Evolutionary conservation across 2,888 invertebrate genomes (phyloP).

Genomic region (Deilephila porcellus): DNA sequence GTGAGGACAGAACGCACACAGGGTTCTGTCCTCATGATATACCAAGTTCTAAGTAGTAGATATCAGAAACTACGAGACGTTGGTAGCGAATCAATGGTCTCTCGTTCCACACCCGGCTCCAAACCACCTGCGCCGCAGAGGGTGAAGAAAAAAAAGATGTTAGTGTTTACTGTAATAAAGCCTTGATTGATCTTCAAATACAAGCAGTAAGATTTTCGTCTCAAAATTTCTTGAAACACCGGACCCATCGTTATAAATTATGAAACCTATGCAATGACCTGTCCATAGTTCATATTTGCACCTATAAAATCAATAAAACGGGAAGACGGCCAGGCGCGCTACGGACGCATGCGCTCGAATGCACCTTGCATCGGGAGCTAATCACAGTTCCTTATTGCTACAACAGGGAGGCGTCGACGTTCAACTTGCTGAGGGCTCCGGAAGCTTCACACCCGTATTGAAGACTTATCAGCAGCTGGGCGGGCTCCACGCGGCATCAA

Average conservation of each 20-base stretch:
- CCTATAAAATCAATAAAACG: slow-evolving; percentile 3
- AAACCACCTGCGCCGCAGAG: no score
- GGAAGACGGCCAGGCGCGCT: not conserved
- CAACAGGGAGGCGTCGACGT: not conserved
- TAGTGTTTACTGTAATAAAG: not conserved
- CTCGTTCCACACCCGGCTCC: no score
- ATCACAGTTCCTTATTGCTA: slow-evolving; percentile 1
- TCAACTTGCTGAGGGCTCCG: not conserved
- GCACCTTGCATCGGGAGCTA: not conserved
- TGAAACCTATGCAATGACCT: not conserved
- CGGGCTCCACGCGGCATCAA: not conserved
- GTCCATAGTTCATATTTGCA: not conserved
- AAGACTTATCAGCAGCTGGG: not conserved
- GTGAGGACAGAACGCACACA: no score
- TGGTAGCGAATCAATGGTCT: no score
- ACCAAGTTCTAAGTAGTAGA: no score
- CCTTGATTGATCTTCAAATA: not conserved
- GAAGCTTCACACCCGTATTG: not conserved
- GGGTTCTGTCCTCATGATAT: no score
- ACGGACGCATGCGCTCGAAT: not conserved
- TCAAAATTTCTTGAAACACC: not conserved
- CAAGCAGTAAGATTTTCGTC: not conserved
- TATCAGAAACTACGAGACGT: no score
- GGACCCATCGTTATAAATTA: not conserved
- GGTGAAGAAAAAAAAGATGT: no score